Base-by-base conservation (phyloP, 2,888 invertebrate species). In the Baronia brevicornis region DNA sequence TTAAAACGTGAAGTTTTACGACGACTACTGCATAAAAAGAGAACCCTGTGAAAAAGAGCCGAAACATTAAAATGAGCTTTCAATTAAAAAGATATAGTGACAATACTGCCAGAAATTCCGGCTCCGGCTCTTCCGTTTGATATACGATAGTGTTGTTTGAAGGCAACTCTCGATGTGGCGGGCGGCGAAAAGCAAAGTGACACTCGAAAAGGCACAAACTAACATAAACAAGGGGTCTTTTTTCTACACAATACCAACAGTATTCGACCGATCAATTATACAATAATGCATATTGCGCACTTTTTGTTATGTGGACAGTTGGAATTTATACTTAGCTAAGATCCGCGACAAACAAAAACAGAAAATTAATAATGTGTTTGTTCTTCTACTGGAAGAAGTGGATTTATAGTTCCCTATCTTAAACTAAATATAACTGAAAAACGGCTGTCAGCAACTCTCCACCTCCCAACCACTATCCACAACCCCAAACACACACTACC, bases 201-300 rank as follows among this genome's bases (percentile, higher is more conserved):
- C 80, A 80, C 80, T 84, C 72, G 77, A 79, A 80, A 79, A 74
- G 77, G 79, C 80, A 77, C 73, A 69, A 82, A 77, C 70, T 66
- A 71, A 71, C 69, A 71, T 77, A 79, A 79, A 79, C 77, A 77
- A 52, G 54, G 54, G 52, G 50, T 63, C 61, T 52, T 64, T 71
- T 71, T 67, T 60, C 55, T 62, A 64, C 48, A 68, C 68, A 73
- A 66, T 55, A 62, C 43, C 54, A 31, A 31, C 36, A 28, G 39
- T 44, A 41, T 48, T 48, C 33, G 31, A 35, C 28, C 24, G 12
- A 5, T 11, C 12, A 8, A 28, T 21, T 12, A 14, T 9, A 18
- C 10, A 11, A 24, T 22, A 19, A n/a, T 13, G 13, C n/a, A 30
- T 5, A 19, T 31, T 22, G n/a, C n/a, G n/a, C n/a, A n/a, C n/a